Conservation (phyloP, 92 coral and sea anemone species). For the Parazoanthus swiftii region DNA sequence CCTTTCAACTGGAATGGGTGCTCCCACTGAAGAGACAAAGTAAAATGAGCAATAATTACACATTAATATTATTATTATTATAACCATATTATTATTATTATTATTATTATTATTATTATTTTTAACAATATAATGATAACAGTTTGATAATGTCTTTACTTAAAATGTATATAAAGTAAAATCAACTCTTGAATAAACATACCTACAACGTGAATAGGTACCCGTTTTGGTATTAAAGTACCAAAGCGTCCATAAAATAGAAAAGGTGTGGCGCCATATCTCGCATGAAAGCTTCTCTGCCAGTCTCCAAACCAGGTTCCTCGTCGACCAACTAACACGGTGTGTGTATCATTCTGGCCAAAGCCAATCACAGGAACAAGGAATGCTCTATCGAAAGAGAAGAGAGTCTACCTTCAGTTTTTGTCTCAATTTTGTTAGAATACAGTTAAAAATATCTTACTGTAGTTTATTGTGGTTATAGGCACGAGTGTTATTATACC, state of each 20-base stretch:
- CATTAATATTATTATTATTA: too few relatives aligned
- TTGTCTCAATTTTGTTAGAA: too few relatives aligned
- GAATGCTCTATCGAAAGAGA: slow-evolving; percentile 43
- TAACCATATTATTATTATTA: too few relatives aligned
- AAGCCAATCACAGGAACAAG: slow-evolving; percentile 77
- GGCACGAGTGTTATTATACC: too few relatives aligned
- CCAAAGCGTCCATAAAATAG: slow-evolving; percentile 35
- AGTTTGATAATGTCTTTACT: too few relatives aligned
- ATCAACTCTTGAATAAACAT: background rate
- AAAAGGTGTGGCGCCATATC: slow-evolving; percentile 39
- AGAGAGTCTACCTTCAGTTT: background rate
- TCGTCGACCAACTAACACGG: slow-evolving; percentile 6
- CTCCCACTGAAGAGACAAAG: slow-evolving; percentile 52
- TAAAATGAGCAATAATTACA: background rate
- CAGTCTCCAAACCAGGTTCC: slow-evolving; percentile 33
- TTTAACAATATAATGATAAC: too few relatives aligned
- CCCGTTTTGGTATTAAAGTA: slow-evolving; percentile 56
- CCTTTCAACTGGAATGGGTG: slow-evolving; percentile 59
- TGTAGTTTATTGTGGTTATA: too few relatives aligned
- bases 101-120: too few relatives aligned
- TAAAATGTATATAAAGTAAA: too few relatives aligned
- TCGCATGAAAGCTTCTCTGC: slow-evolving; percentile 36
- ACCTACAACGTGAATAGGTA: slow-evolving; percentile 71
- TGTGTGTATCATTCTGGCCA: slow-evolving; percentile 61
- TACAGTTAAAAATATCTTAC: too few relatives aligned